A percentile compares a stretch with the other conserved stretches of the same genome.
phyloP scores from a whole-genome alignment of 35 echinoderm and acorn worm genomes.

The Acanthaster planci region DNA sequence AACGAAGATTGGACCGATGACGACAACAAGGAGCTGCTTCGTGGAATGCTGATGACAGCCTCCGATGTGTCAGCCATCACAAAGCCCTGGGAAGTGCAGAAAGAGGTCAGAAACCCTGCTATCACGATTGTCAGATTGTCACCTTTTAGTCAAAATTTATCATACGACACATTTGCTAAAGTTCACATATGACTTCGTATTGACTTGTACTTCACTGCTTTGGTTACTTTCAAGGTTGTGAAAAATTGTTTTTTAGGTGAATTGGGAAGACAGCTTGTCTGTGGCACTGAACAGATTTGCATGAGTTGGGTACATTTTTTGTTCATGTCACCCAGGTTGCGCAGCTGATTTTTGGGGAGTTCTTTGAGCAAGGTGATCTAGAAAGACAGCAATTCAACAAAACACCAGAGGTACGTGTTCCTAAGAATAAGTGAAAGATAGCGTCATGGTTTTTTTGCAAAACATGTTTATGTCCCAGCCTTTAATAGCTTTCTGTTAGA shows the following conservation, averaged over 20 bases:
- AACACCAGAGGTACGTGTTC: constrained; percentile 81
- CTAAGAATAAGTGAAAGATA: no score
- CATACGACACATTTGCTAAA: no score
- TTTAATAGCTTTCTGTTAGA: no score
- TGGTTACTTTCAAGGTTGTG: no score
- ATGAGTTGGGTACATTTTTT: not conserved
- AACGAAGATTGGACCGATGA: constrained; percentile 76
- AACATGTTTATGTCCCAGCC: no score
- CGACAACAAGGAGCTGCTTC: constrained; percentile 72
- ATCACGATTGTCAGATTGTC: no score
- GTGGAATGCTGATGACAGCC: constrained; percentile 98
- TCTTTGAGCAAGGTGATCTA: constrained; percentile 95
- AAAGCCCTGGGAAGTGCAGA: constrained; percentile 98
- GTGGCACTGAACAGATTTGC: not conserved
- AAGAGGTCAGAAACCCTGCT: constrained; percentile 56
- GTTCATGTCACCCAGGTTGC: constrained; percentile 55
- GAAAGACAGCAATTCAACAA: constrained; percentile 82
- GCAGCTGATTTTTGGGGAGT: constrained; percentile 88
- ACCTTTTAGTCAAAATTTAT: no score
- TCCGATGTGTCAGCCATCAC: constrained; percentile 95
- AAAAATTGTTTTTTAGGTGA: no score
- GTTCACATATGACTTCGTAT: no score
- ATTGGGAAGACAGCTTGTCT: no score
- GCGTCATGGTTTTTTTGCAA: no score
- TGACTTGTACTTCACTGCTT: no score